A percentile compares a stretch with the other conserved stretches of the same genome.
Conservation (phyloP, 2,888 invertebrate genomes). For the Plebejus melissa region DNA sequence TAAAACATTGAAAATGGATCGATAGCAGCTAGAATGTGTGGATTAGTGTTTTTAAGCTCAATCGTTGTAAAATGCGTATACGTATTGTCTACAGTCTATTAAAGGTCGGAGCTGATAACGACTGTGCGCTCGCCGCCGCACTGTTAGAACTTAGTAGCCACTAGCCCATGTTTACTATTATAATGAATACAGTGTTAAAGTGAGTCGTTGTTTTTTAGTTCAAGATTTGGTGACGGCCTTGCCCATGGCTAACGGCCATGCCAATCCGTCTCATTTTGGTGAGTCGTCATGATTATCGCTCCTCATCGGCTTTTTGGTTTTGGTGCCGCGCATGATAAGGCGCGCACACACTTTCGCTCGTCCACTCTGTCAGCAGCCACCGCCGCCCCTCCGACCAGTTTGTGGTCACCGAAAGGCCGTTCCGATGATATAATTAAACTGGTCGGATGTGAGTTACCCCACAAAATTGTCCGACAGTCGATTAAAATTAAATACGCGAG, state of each 20-base stretch:
- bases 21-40: conserved; percentile 34
- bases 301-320: conserved; percentile 75
- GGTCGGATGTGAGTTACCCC: conserved; percentile 4
- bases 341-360: conserved; percentile 56
- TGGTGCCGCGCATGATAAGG: conserved; percentile 67
- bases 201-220: conserved; percentile 78
- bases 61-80: conserved; percentile 27
- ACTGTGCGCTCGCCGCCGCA: conserved; percentile 30
- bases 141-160: conserved; percentile 32
- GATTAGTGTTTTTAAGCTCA: conserved; percentile 32
- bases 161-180: conserved; percentile 46
- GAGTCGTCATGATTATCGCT: conserved; percentile 72
- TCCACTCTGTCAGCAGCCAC: conserved; percentile 40
- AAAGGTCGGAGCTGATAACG: conserved; percentile 34
- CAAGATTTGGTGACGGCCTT: conserved; percentile 80
- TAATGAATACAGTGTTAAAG: conserved; percentile 71
- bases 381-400: conserved; percentile 24
- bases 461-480: background rate
- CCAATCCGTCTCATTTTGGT: conserved; percentile 78
- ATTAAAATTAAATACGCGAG: background rate
- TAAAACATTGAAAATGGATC: conserved; percentile 32
- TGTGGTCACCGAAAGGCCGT: conserved; percentile 10
- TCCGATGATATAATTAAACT: background rate
- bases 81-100: background rate
- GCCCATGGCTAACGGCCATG: conserved; percentile 78